phyloP scores from a whole-genome alignment of 2,888 invertebrate genomes.

The Eupsilia transversa region DNA sequence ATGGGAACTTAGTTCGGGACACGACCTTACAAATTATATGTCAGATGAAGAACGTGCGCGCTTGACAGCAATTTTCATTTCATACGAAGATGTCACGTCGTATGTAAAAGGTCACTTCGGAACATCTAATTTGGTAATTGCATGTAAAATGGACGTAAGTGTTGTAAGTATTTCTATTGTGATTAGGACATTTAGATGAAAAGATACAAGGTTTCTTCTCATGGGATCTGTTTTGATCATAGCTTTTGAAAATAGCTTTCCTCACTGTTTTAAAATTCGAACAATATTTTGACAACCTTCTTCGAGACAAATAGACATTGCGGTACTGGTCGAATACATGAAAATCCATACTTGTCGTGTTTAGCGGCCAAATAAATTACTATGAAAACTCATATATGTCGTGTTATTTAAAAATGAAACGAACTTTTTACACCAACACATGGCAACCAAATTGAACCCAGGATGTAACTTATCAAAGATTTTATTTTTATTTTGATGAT shows the following conservation, averaged over 20 bases:
- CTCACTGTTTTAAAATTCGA: too few relatives aligned
- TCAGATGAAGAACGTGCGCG: conserved; percentile 79
- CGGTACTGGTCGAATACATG: too few relatives aligned
- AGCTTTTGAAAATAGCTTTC: background rate
- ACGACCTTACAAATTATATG: conserved; percentile 80
- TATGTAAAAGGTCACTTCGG: conserved; percentile 71
- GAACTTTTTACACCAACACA: too few relatives aligned
- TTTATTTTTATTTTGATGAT: too few relatives aligned
- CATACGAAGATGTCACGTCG: conserved; percentile 68
- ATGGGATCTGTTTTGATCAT: conserved; percentile 15
- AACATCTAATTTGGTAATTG: conserved; percentile 72
- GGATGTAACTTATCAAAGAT: too few relatives aligned
- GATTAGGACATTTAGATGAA: conserved; percentile 26
- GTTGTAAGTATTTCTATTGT: conserved; percentile 53
- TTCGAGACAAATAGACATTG: too few relatives aligned
- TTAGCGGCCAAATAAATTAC: too few relatives aligned
- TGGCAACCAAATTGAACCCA: too few relatives aligned
- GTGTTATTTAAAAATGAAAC: too few relatives aligned
- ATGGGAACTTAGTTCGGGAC: conserved; percentile 74
- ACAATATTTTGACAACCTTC: too few relatives aligned
- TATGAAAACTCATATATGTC: too few relatives aligned
- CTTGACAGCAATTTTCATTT: conserved; percentile 72
- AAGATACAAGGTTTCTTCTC: conserved; percentile 34
- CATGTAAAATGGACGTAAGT: conserved; percentile 59
- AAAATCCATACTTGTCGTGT: too few relatives aligned